Percentiles rank a stretch among this genome's conserved stretches.
Evolutionary conservation across 2,888 invertebrate species (phyloP).

Genomic region (Macrosiphum euphorbiae): DNA sequence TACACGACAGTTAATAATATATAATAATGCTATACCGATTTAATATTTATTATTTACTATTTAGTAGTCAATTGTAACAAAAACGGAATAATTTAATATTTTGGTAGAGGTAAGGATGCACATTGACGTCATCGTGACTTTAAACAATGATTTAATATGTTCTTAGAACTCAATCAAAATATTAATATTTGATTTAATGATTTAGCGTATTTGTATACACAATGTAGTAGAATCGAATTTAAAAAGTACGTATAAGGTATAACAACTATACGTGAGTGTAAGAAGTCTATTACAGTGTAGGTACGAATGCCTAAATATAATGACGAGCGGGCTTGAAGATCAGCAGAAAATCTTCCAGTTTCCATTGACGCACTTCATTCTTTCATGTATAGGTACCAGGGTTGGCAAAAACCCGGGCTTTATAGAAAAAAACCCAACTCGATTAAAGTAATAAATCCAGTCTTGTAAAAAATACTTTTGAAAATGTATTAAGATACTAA

Average conservation of each 20-base stretch:
- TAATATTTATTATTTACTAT: not conserved
- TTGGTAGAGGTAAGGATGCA: not conserved
- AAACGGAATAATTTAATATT: not conserved
- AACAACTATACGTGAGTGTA: not conserved
- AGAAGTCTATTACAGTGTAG: not conserved
- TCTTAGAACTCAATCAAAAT: not conserved
- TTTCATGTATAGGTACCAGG: not conserved
- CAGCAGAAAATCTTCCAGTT: not conserved
- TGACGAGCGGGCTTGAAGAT: not conserved
- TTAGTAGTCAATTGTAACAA: not conserved
- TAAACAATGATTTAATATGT: not conserved
- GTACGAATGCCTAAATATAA: not conserved
- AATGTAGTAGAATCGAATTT: not conserved
- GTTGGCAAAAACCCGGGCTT: too few relatives aligned
- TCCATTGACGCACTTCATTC: not conserved
- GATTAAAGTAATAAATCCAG: too few relatives aligned
- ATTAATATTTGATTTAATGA: constrained; percentile 13
- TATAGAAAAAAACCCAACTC: too few relatives aligned
- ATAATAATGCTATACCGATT: not conserved
- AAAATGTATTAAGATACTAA: too few relatives aligned
- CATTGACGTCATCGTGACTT: not conserved
- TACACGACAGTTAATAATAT: not conserved
- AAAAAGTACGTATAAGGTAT: not conserved
- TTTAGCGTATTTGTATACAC: not conserved
- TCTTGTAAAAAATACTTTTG: too few relatives aligned